Evolutionary conservation across 2,888 invertebrate genomes (phyloP).

Genomic region (Abrostola tripartita): DNA sequence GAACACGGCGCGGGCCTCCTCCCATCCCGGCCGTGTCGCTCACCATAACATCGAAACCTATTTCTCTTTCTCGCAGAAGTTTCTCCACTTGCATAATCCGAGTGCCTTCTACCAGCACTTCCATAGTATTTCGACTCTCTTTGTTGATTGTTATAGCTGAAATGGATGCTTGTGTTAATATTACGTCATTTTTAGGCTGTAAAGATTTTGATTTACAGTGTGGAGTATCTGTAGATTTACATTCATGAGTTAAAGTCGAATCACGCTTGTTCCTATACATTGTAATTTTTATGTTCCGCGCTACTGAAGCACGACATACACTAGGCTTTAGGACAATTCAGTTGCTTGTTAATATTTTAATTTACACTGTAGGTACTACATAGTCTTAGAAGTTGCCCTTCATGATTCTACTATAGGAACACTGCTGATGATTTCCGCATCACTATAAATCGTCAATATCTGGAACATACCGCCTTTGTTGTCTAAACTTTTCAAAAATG

Average conservation of each 20-base stretch:
- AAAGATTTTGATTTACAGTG: too few relatives aligned
- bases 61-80: conserved; percentile 73
- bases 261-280: too few relatives aligned
- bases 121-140: conserved; percentile 65
- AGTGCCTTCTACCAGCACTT: conserved; percentile 75
- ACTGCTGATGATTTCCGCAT: background rate
- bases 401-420: too few relatives aligned
- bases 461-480: conserved; percentile 77
- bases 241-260: too few relatives aligned
- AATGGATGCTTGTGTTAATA: conserved; percentile 26
- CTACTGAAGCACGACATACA: too few relatives aligned
- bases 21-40: conserved; percentile 52
- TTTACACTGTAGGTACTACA: too few relatives aligned
- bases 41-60: conserved; percentile 65
- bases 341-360: too few relatives aligned
- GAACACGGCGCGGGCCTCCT: conserved; percentile 30
- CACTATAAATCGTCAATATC: background rate
- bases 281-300: too few relatives aligned
- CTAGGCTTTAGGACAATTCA: too few relatives aligned
- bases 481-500: conserved; percentile 77
- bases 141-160: conserved; percentile 79
- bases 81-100: conserved; percentile 73
- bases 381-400: too few relatives aligned
- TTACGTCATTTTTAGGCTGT: too few relatives aligned
- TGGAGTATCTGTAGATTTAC: too few relatives aligned